Evolutionary conservation across 2,113 vertebrate genomes (phyloP), one percentile per base, ranked within the genome.

Genomic region (Passer montanus): DNA sequence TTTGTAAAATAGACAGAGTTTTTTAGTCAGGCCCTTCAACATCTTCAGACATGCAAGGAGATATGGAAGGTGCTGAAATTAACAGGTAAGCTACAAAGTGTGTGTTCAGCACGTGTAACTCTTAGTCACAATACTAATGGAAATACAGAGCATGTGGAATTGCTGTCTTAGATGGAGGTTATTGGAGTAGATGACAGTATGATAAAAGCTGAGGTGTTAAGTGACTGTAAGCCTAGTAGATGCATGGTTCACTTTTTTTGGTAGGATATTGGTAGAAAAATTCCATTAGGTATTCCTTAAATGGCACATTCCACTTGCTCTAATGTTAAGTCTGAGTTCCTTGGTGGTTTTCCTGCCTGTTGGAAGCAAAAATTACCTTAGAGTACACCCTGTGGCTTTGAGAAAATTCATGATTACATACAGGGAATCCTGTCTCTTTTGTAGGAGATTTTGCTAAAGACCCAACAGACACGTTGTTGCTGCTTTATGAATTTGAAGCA

Each of bases 401-500:
- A 78, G 46, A 55, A 56, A 50, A 46, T 27, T 19, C 50, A 17
- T 52, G 33, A 37, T 77, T 80, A 18, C 16, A 11, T 37, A 20
- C 33, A 92, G 41, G 19, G 10, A 64, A 3, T 77, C 66, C 44
- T 72, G 7, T 91, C 43, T 92, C 41, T 96, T 66, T 84, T 93
- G 62, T 28, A 99, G 99, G 98, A 84, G 97, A 98, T 79, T 97
- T 98, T 95, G 87, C 94, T 47, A 93, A 89, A 93, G 99, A 99
- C 94, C 98, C 97, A 20, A 99, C 98, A 85, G 98, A 99, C 49
- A 98, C 97, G 0, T 84, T 99, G 78, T 96, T 99, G 95, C 97
- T 99, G 66, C 97, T 99, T 69, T 99, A 99, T 86, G 99, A 99
- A 83, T 99, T 99, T 98, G 99, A 99, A 97, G 97, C 98, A 73